Evolutionary conservation across 2,113 vertebrate genomes (phyloP).

Genomic region (Oreochromis tanganicae): DNA sequence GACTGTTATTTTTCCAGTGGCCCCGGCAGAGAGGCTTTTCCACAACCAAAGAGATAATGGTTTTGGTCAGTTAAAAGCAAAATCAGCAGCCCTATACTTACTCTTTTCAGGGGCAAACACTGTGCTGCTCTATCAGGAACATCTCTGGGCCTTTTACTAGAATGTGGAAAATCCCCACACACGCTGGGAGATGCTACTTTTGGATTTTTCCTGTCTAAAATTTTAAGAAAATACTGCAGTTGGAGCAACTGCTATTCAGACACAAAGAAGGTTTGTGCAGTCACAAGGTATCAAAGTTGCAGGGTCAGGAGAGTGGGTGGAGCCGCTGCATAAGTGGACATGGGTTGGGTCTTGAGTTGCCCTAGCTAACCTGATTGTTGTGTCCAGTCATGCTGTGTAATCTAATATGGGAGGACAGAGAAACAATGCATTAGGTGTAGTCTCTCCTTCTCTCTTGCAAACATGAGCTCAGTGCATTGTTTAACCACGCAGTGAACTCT

Average conservation of each 20-base stretch:
- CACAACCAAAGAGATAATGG: background rate
- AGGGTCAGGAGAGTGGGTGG: background rate
- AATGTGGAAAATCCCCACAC: background rate
- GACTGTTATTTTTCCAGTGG: slow-evolving; percentile 9
- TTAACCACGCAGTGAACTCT: slow-evolving; percentile 17
- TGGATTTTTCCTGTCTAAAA: background rate
- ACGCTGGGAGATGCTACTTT: background rate
- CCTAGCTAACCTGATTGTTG: slow-evolving; percentile 54
- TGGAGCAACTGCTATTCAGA: background rate
- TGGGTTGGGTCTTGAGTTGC: background rate
- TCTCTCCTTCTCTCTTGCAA: background rate
- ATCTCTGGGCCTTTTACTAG: background rate
- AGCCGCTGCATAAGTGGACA: background rate
- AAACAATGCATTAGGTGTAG: slow-evolving; percentile 45
- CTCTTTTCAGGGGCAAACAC: background rate
- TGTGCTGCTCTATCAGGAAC: background rate
- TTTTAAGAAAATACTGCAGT: background rate
- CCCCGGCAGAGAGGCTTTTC: slow-evolving; percentile 3
- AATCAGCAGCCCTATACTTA: background rate
- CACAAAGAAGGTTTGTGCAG: background rate
- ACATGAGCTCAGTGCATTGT: background rate
- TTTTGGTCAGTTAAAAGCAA: background rate
- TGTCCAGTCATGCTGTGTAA: slow-evolving; percentile 48
- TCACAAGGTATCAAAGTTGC: slow-evolving; percentile 15
- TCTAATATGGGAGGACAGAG: slow-evolving; percentile 42